phyloP scores from a whole-genome alignment of 1,140 invertebrate species.

The Drosophila punjabiensis region DNA sequence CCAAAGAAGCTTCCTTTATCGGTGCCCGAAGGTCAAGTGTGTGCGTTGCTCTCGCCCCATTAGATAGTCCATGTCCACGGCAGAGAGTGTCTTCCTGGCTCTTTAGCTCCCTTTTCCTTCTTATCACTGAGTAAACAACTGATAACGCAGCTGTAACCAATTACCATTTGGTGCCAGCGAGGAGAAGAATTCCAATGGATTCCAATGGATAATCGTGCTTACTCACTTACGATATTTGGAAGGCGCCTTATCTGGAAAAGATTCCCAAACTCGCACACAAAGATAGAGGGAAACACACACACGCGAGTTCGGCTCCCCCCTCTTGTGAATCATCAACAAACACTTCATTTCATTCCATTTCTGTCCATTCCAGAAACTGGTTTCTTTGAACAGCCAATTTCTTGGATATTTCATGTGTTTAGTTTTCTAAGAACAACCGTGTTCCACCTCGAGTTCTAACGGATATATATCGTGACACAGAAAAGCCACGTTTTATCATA shows the following conservation, averaged over 20 bases:
- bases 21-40: slow-evolving; percentile 61
- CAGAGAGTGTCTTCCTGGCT: no score
- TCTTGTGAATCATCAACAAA: slow-evolving; percentile 35
- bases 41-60: slow-evolving; percentile 48
- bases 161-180: slow-evolving; percentile 2
- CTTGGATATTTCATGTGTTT: slow-evolving; percentile 23
- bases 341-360: slow-evolving; percentile 22
- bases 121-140: slow-evolving; percentile 43
- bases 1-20: slow-evolving; percentile 43
- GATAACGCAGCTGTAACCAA: background rate
- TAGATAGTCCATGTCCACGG: slow-evolving; percentile 13
- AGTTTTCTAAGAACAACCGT: slow-evolving; percentile 25
- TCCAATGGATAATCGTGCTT: slow-evolving; percentile 24
- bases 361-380: slow-evolving; percentile 29
- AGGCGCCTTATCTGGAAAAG: slow-evolving; percentile 31
- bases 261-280: slow-evolving; percentile 17
- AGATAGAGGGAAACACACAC: slow-evolving; percentile 11
- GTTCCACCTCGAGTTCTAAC: slow-evolving; percentile 23
- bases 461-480: slow-evolving; percentile 17
- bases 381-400: slow-evolving; percentile 16
- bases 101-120: slow-evolving; percentile 5
- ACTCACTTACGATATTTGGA: slow-evolving; percentile 30
- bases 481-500: slow-evolving; percentile 25
- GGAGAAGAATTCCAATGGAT: background rate
- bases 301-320: background rate